phyloP scores from a whole-genome alignment of 2,113 vertebrate genomes.

The Pseudonaja textilis region DNA sequence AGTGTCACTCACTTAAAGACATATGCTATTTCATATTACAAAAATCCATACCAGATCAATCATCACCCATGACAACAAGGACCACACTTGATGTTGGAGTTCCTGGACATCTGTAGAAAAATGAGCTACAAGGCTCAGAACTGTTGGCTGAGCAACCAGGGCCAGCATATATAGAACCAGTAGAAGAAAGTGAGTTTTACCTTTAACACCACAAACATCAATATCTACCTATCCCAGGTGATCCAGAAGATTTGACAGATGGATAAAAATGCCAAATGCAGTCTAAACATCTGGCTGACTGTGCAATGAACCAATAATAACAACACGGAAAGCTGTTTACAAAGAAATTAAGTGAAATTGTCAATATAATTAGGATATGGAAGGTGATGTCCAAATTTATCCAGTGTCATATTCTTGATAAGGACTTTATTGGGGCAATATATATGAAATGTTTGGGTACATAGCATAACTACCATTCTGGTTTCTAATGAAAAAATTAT shows the following conservation, averaged over 20 bases:
- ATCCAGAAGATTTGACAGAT: not conserved
- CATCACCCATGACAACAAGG: not conserved
- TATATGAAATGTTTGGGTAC: not conserved
- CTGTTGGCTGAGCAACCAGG: not conserved
- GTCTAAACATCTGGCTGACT: not conserved
- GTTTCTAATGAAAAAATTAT: not conserved
- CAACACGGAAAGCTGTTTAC: not conserved
- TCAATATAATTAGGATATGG: not conserved
- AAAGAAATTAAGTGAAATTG: not conserved
- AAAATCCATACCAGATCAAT: not conserved
- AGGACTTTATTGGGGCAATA: not conserved
- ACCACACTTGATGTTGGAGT: not conserved
- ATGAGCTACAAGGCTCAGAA: not conserved
- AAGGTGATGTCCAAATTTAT: not conserved
- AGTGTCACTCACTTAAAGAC: not conserved
- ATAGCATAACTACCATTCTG: not conserved
- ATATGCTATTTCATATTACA: not conserved
- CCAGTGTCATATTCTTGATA: not conserved
- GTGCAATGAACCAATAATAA: not conserved
- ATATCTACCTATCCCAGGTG: not conserved
- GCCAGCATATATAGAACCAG: not conserved
- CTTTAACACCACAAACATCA: not conserved
- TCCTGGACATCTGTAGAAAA: not conserved
- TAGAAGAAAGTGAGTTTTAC: not conserved
- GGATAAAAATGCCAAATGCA: not conserved